Evolutionary conservation across 2,888 invertebrate species (phyloP), one percentile per base, ranked within the genome.

Genomic region (Cacoxenus indagator): DNA sequence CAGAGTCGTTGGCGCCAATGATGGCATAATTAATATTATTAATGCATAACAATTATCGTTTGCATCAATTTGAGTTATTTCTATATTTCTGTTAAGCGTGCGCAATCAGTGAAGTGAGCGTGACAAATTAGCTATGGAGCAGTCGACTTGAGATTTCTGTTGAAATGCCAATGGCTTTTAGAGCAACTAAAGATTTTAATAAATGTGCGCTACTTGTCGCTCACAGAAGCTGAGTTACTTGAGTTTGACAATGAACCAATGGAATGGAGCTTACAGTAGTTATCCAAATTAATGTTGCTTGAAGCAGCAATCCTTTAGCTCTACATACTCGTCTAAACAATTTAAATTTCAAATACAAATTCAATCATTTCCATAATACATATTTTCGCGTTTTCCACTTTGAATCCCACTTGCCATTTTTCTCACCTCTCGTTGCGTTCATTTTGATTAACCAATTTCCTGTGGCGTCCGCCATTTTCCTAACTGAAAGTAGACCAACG

Each of bases 21-120:
- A 22, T 17, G 8, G 19, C 17, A 51, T 66, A 81, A 81, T 81
- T 82, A 81, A 81, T 81, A 77, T 74, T 69, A 73, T 81, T 82
- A 82, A 82, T 82, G 83, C 76, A 76, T 74, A 76, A 78, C 83
- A 79, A 81, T 81, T 81, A 82, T 76, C 79, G 75, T 78, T 76
- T 78, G 2, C 37, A 37, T 11, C 37, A 37, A 37, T 37, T 11
- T 37, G 5, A 37, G 37, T 37, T 37, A 37, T 8, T 37, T 37
- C 8, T 37, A n/a, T n/a, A n/a, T 37, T 37, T 8, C 2, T 37
- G 37, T 14, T 11, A 1, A 37, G 37, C 37, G 5, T 37, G 8
- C 5, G 5, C 8, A 2, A 37, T 37, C 37, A 37, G 14, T 2
- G 19, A 19, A n/a, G n/a, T n/a, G n/a, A n/a, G n/a, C n/a, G n/a